Percentiles rank a stretch among this genome's conserved stretches.
phyloP scores from a whole-genome alignment of 2,113 vertebrate genomes.

The Charadrius vociferus region DNA sequence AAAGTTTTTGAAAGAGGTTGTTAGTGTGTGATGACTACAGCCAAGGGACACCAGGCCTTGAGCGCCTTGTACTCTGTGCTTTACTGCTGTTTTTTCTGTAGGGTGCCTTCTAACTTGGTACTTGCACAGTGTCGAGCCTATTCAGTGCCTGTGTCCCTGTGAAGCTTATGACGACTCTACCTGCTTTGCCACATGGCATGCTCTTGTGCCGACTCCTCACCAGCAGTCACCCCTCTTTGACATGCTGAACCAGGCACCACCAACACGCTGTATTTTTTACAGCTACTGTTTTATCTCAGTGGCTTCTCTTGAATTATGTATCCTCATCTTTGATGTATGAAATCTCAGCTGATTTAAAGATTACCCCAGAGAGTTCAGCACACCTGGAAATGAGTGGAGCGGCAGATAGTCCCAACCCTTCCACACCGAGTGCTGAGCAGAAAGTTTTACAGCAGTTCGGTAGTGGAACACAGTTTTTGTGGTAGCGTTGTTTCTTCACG shows the following conservation, averaged over 20 bases:
- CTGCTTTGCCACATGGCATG: neutral
- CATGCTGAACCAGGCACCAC: slow-evolving; percentile 28
- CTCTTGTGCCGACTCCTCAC: rapidly evolving
- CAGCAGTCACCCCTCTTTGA: neutral
- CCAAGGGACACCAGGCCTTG: neutral
- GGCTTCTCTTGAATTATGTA: slow-evolving; percentile 60
- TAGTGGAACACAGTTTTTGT: neutral
- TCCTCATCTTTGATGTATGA: slow-evolving; percentile 62
- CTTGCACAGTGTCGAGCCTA: neutral
- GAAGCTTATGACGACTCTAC: neutral
- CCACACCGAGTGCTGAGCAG: rapidly evolving
- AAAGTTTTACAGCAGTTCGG: neutral
- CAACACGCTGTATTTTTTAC: neutral
- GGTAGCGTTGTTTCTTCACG: neutral
- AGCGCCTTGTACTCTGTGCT: rapidly evolving
- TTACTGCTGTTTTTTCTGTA: neutral
- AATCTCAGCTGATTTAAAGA: slow-evolving; percentile 66
- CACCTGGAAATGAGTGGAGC: slow-evolving; percentile 34
- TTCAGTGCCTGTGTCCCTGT: neutral
- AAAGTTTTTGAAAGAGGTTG: slow-evolving; percentile 44
- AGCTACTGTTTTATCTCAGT: slow-evolving; percentile 49
- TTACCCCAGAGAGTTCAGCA: slow-evolving; percentile 43
- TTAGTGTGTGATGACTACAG: neutral
- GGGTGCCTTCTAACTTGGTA: neutral
- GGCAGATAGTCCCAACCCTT: neutral